These are phyloP conservation scores for Podarcis cretensis DNA, from an alignment of 2,113 vertebrate genomes.

Conservation along the genomic window DNA sequence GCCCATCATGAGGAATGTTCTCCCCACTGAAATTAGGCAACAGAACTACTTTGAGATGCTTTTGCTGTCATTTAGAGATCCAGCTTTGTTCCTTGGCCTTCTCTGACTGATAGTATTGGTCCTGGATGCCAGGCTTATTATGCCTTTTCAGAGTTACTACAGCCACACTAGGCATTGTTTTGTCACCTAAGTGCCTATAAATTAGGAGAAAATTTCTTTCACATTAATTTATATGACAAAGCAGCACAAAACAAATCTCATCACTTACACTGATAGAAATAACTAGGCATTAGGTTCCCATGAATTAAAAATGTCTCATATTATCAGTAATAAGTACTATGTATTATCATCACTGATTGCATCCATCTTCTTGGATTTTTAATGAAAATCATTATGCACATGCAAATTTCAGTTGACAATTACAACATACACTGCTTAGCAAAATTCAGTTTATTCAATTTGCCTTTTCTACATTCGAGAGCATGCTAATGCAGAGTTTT, in stretches of 20 bases:
- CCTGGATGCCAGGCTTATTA: neutral
- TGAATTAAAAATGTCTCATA: slow-evolving; percentile 65
- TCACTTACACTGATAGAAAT: slow-evolving; percentile 63
- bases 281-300: slow-evolving; percentile 66
- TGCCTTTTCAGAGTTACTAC: slow-evolving; percentile 11
- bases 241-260: slow-evolving; percentile 44
- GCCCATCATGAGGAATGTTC: too few relatives aligned
- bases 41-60: too few relatives aligned
- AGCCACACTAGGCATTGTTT: slow-evolving; percentile 4
- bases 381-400: slow-evolving; percentile 57
- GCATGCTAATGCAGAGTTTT: slow-evolving; percentile 25
- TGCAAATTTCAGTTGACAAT: slow-evolving; percentile 65
- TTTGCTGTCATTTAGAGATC: too few relatives aligned
- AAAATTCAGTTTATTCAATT: slow-evolving; percentile 63
- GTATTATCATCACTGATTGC: slow-evolving; percentile 62
- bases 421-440: slow-evolving; percentile 61
- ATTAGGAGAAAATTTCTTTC: slow-evolving; percentile 54
- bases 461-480: slow-evolving; percentile 50
- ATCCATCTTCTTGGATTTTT: slow-evolving; percentile 67
- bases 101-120: too few relatives aligned
- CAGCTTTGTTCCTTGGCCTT: too few relatives aligned
- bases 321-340: slow-evolving; percentile 49
- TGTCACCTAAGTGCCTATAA: slow-evolving; percentile 45
- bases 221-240: slow-evolving; percentile 57
- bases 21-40: too few relatives aligned